Percentiles rank a stretch among this genome's conserved stretches.
Conservation (phyloP, 2,888 invertebrate species). For the Hermaeophaga mercurialis region DNA sequence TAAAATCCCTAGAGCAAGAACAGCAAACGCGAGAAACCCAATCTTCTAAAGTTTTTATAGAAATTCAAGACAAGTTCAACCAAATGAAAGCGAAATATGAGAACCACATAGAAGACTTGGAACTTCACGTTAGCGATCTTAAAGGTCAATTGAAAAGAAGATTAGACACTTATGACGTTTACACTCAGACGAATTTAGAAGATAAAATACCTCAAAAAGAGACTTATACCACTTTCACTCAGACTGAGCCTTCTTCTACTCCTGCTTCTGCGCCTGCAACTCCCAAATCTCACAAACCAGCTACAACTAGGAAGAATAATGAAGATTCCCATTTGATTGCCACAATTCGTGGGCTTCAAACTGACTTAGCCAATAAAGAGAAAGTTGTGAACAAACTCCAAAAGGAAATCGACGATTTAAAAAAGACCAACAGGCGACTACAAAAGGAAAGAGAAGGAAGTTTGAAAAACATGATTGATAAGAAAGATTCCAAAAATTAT, state of each 20-base stretch:
- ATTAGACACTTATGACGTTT: conserved; percentile 57
- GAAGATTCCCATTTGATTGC: conserved; percentile 79
- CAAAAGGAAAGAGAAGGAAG: conserved; percentile 76
- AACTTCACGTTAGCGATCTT: conserved; percentile 64
- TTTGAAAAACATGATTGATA: conserved; percentile 55
- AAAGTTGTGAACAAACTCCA: conserved; percentile 70
- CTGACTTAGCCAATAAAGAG: conserved; percentile 76
- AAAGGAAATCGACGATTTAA: conserved; percentile 76
- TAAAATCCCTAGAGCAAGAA: conserved; percentile 71
- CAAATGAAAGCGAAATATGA: conserved; percentile 80
- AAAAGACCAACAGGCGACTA: conserved; percentile 74
- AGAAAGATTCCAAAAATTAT: conserved; percentile 50
- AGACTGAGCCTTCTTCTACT: conserved; percentile 44
- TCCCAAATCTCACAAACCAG: not conserved
- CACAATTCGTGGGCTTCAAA: conserved; percentile 77
- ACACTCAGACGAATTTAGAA: conserved; percentile 52
- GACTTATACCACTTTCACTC: conserved; percentile 45
- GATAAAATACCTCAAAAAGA: conserved; percentile 52
- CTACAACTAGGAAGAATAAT: conserved; percentile 21
- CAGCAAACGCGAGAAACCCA: conserved; percentile 72
- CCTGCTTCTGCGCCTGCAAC: not conserved
- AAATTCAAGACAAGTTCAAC: conserved; percentile 76
- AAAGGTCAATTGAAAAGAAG: conserved; percentile 53
- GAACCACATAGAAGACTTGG: conserved; percentile 74
- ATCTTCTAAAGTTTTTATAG: conserved; percentile 72